These are phyloP conservation scores for Drosophila parthenogenetica DNA, from an alignment of 2,888 invertebrate genomes.

Conservation along the genomic window DNA sequence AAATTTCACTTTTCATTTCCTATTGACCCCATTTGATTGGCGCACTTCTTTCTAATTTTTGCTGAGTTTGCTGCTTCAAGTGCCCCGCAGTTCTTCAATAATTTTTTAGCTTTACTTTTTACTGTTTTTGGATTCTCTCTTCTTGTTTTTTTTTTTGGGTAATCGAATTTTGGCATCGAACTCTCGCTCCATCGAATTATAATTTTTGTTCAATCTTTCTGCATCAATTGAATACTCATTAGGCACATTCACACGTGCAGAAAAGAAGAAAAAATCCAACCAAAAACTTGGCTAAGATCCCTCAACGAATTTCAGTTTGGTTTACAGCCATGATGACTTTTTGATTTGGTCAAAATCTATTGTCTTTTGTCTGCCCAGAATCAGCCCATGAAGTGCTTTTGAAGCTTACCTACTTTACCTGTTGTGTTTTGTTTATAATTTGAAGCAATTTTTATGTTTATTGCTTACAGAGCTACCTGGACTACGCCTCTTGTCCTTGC, in stretches of 20 bases:
- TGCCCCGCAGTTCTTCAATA: constrained; percentile 71
- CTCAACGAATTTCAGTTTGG: constrained; percentile 29
- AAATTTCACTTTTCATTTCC: constrained; percentile 83
- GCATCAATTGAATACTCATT: constrained; percentile 79
- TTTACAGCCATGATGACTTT: constrained; percentile 68
- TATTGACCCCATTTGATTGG: constrained; percentile 78
- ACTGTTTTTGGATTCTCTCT: constrained; percentile 25
- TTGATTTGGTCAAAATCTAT: constrained; percentile 49
- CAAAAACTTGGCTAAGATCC: constrained; percentile 22
- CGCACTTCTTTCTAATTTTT: constrained; percentile 77
- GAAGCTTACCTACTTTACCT: constrained; percentile 31
- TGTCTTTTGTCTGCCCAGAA: constrained; percentile 33
- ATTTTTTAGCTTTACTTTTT: constrained; percentile 33
- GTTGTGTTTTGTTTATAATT: not conserved
- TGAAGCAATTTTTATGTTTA: constrained; percentile 23
- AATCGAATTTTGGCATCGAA: constrained; percentile 67
- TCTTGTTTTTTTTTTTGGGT: constrained; percentile 33
- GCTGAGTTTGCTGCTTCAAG: constrained; percentile 62
- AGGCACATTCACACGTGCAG: constrained; percentile 71
- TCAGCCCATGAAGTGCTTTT: constrained; percentile 53
- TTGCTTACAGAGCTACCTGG: constrained; percentile 16
- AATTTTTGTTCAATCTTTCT: constrained; percentile 66
- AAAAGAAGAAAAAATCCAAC: constrained; percentile 3
- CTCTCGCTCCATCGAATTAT: constrained; percentile 48
- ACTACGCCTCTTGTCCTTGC: constrained; percentile 19